Percentiles rank a stretch among this genome's conserved stretches.
Evolutionary conservation across 2,888 invertebrate genomes (phyloP).

Genomic region (Caenorhabditis macrosperma): DNA sequence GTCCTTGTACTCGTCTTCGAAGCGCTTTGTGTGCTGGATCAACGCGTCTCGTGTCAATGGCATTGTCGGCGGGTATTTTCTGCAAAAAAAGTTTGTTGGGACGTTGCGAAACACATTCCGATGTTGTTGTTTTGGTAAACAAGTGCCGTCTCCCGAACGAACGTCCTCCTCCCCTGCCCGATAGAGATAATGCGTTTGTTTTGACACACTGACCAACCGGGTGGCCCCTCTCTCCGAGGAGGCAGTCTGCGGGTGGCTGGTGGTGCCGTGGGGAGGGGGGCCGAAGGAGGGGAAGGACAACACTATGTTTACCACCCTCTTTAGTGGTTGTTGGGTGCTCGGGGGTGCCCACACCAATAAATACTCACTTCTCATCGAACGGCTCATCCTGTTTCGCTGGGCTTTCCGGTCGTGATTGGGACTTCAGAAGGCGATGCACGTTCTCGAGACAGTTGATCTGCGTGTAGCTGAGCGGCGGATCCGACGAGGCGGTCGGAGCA

Average conservation of each 20-base stretch:
- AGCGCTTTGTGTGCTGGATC: constrained; percentile 73
- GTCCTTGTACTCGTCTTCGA: constrained; percentile 76
- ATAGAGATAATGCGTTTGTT: constrained; percentile 55
- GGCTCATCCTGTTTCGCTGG: constrained; percentile 54
- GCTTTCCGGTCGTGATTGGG: constrained; percentile 67
- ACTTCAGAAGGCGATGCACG: constrained; percentile 78
- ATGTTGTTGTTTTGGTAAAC: constrained; percentile 41
- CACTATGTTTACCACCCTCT: constrained; percentile 25
- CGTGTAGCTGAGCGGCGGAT: constrained; percentile 65
- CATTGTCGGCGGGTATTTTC: constrained; percentile 58
- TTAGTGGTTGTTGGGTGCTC: not conserved
- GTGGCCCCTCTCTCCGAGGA: not conserved
- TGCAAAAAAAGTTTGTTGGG: constrained; percentile 57
- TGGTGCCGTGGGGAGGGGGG: constrained; percentile 27
- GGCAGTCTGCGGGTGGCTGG: constrained; percentile 47
- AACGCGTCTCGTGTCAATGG: constrained; percentile 77
- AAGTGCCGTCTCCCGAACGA: constrained; percentile 8
- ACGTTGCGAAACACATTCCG: not conserved
- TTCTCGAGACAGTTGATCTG: constrained; percentile 80
- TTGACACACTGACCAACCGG: constrained; percentile 49
- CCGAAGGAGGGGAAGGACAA: constrained; percentile 2
- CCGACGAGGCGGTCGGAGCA: constrained; percentile 35
- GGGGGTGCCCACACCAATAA: not conserved
- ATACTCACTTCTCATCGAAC: constrained; percentile 60
- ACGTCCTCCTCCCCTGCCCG: constrained; percentile 11